Evolutionary conservation across 2,797 vertebrate species (phyloP).

Genomic region (Coccyzus lansbergi): DNA sequence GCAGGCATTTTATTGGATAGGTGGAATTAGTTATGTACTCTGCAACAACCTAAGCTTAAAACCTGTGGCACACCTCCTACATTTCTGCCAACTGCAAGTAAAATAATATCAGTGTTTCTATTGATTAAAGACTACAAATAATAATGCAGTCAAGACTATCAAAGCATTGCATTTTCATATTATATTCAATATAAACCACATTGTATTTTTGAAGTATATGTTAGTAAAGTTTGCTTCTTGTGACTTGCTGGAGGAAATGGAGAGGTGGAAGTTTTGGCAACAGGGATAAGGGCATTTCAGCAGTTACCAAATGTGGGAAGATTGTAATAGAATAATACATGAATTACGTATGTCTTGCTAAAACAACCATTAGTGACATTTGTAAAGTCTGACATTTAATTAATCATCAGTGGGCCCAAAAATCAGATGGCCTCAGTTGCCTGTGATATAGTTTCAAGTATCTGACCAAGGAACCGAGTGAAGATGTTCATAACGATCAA

Average conservation of each 20-base stretch:
- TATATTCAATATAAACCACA: not conserved
- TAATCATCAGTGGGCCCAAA: not conserved
- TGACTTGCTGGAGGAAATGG: not conserved
- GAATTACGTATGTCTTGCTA: not conserved
- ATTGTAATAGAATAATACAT: not conserved
- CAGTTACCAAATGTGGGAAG: constrained; percentile 4
- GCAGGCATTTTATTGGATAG: not conserved
- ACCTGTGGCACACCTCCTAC: not conserved
- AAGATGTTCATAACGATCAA: not conserved
- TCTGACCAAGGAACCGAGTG: not conserved
- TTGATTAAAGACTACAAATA: not conserved
- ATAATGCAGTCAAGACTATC: not conserved
- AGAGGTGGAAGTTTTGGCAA: not conserved
- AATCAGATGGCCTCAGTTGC: not conserved
- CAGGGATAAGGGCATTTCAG: not conserved
- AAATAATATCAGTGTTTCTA: not conserved
- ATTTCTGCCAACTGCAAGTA: not conserved
- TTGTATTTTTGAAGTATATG: not conserved
- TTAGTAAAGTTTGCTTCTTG: not conserved
- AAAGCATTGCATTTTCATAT: not conserved
- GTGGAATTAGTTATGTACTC: not conserved
- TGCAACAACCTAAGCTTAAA: not conserved
- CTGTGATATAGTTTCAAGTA: not conserved
- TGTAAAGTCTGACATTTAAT: constrained; percentile 5
- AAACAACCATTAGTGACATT: not conserved